These are phyloP conservation scores for Drosophila antonietae DNA, from an alignment of 2,888 invertebrate genomes.

Conservation along the genomic window DNA sequence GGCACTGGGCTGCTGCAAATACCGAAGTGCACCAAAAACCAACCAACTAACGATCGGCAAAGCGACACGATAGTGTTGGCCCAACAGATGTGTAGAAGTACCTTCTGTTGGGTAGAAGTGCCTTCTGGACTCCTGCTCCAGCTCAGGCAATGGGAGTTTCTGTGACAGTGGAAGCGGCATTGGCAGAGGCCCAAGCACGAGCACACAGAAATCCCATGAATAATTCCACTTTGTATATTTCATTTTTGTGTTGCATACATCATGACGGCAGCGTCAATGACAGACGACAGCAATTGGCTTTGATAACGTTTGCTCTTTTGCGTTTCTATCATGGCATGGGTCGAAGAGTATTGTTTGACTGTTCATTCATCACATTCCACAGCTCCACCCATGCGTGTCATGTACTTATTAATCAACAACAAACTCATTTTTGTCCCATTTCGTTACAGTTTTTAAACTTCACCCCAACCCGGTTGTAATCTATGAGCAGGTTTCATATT, in stretches of 20 bases:
- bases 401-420: constrained; percentile 44
- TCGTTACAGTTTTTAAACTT: constrained; percentile 20
- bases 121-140: background rate
- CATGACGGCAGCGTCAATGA: constrained; percentile 59
- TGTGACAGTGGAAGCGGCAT: background rate
- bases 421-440: constrained; percentile 15
- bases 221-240: constrained; percentile 81
- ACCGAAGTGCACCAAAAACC: constrained; percentile 47
- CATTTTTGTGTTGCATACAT: constrained; percentile 73
- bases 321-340: constrained; percentile 13
- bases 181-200: constrained; percentile 26
- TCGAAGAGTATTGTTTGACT: background rate
- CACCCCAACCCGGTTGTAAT: background rate
- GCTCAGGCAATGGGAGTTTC: background rate
- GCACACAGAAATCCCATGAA: constrained; percentile 73
- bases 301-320: constrained; percentile 60
- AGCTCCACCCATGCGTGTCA: constrained; percentile 17
- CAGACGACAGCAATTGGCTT: constrained; percentile 73
- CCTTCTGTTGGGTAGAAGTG: constrained; percentile 14
- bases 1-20: constrained; percentile 22
- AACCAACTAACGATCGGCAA: constrained; percentile 51
- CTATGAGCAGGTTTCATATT: constrained; percentile 9
- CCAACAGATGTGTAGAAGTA: constrained; percentile 18
- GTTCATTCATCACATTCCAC: constrained; percentile 11
- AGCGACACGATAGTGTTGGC: constrained; percentile 11